phyloP scores from a whole-genome alignment of 2,888 invertebrate genomes.

The Aporophyla lueneburgensis region DNA sequence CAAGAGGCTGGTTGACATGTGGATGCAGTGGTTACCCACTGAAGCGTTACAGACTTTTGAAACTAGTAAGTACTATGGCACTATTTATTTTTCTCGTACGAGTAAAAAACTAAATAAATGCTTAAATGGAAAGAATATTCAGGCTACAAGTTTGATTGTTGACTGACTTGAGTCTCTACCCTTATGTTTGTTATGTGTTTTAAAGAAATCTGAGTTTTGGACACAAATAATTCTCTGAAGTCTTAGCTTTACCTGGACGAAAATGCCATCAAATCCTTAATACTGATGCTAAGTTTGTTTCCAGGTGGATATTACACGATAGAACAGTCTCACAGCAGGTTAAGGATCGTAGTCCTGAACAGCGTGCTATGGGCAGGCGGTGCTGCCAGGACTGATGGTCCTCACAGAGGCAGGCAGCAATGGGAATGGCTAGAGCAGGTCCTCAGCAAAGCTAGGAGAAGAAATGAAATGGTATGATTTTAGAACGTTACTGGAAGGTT shows the following conservation, averaged over 20 bases:
- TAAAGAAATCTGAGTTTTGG: too few species aligned
- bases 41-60: slow-evolving; percentile 96
- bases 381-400: slow-evolving; percentile 83
- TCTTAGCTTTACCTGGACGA: rapidly evolving
- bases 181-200: too few species aligned
- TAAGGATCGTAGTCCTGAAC: slow-evolving; percentile 96
- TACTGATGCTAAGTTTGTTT: slow-evolving; percentile 16
- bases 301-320: slow-evolving; percentile 97
- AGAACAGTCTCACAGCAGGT: slow-evolving; percentile 94
- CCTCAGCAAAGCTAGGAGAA: slow-evolving; percentile 93
- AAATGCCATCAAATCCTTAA: not conserved
- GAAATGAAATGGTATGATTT: slow-evolving; percentile 93
- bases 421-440: slow-evolving; percentile 96
- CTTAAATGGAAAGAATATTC: too few species aligned
- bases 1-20: slow-evolving; percentile 93
- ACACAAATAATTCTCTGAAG: too few species aligned
- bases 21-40: slow-evolving; percentile 96
- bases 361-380: slow-evolving; percentile 95
- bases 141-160: too few species aligned
- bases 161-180: too few species aligned
- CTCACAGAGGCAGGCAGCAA: slow-evolving; percentile 91
- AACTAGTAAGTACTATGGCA: slow-evolving; percentile 91
- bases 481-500: not conserved
- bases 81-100: not conserved
- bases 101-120: not conserved